Evolutionary conservation across 2,797 vertebrate genomes (phyloP).

Genomic region (Capromys pilorides): DNA sequence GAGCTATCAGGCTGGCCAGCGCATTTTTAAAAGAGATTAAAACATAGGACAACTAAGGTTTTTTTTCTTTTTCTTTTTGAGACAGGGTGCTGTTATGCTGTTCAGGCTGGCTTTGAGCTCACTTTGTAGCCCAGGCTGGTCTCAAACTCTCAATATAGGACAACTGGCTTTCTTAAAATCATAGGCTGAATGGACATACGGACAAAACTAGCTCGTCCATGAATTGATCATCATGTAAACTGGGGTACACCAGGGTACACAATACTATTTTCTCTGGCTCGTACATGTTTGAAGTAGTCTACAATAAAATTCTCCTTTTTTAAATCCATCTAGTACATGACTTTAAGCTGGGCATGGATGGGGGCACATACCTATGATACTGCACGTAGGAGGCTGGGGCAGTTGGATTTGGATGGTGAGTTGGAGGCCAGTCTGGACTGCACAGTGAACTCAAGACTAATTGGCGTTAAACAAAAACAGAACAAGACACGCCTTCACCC

Average conservation of each 20-base stretch:
- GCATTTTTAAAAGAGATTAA: too few relatives aligned
- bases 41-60: background rate
- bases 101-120: too few relatives aligned
- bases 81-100: too few relatives aligned
- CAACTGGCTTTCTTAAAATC: conserved; percentile 15
- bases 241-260: background rate
- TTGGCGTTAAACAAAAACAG: background rate
- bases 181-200: background rate
- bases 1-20: too few relatives aligned
- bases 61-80: too few relatives aligned
- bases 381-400: background rate
- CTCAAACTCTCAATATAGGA: background rate
- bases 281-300: background rate
- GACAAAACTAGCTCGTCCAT: background rate
- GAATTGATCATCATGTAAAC: background rate
- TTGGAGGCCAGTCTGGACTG: background rate
- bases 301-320: background rate
- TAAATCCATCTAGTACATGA: background rate
- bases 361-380: background rate
- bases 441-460: background rate
- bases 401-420: background rate
- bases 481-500: background rate
- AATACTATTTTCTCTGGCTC: conserved; percentile 30
- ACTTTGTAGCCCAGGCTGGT: too few relatives aligned
- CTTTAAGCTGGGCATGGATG: background rate